Conservation (phyloP, 1,140 invertebrate species). For the Drosophila azteca region DNA sequence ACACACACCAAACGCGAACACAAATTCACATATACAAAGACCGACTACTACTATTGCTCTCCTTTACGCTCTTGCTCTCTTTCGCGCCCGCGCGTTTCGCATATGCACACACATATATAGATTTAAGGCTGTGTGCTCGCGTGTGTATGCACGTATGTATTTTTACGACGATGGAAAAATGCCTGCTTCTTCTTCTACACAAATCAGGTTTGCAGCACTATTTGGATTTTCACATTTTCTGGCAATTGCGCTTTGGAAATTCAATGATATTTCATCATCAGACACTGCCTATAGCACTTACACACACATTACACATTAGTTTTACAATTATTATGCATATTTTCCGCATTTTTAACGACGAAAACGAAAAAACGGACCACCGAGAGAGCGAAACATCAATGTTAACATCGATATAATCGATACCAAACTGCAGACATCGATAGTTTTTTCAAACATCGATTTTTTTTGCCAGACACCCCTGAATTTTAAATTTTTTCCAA, state of each 20-base stretch:
- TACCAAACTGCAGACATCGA: no score
- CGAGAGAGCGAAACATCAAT: no score
- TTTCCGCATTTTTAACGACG: constrained; percentile 50
- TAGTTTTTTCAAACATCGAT: no score
- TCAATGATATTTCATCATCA: constrained; percentile 36
- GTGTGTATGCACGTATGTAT: constrained; percentile 62
- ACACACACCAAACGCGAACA: constrained; percentile 47
- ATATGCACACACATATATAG: constrained; percentile 45
- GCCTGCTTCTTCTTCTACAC: constrained; percentile 64
- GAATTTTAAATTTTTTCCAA: no score
- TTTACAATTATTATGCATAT: constrained; percentile 64
- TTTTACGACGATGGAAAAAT: constrained; percentile 77
- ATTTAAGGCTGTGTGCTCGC: constrained; percentile 27
- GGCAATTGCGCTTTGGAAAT: constrained; percentile 6
- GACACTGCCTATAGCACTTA: constrained; percentile 24
- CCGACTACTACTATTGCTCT: constrained; percentile 15
- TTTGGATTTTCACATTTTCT: constrained; percentile 52
- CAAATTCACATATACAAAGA: constrained; percentile 19
- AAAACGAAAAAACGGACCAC: not conserved
- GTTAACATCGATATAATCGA: no score
- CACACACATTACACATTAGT: constrained; percentile 54
- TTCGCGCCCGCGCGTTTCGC: constrained; percentile 69
- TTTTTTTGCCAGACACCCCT: no score
- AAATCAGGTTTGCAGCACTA: constrained; percentile 68
- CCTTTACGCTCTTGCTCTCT: constrained; percentile 35